Evolutionary conservation across 2,113 vertebrate species (phyloP).

Genomic region (Paramormyrops kingsleyae): DNA sequence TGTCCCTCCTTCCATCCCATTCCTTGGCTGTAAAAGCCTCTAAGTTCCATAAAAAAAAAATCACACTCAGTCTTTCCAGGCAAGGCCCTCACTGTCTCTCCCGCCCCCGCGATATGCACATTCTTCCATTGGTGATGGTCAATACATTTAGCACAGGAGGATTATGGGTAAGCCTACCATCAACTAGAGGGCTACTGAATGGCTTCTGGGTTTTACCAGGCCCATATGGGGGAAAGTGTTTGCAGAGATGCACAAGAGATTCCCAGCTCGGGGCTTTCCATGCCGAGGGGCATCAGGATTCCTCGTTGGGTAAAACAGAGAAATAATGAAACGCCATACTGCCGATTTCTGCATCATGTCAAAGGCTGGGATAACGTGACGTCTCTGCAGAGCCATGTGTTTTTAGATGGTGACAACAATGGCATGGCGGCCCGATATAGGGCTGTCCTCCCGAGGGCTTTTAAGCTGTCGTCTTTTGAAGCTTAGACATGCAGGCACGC

Average conservation of each 20-base stretch:
- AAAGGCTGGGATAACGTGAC: not conserved
- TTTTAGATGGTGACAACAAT: not conserved
- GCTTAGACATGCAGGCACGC: not conserved
- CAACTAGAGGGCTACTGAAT: not conserved
- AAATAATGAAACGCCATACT: not conserved
- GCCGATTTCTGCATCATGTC: not conserved
- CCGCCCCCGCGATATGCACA: not conserved
- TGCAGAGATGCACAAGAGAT: not conserved
- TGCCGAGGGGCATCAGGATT: not conserved
- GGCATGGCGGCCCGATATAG: not conserved
- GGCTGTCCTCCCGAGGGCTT: not conserved
- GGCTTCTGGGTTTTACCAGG: not conserved
- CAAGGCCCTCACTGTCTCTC: not conserved
- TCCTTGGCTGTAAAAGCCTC: not conserved
- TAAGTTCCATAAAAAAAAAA: not conserved
- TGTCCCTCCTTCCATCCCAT: not conserved
- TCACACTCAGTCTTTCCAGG: not conserved
- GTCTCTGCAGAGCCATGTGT: not conserved
- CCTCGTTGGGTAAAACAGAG: not conserved
- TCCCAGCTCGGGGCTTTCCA: not conserved
- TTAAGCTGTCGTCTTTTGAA: conserved; percentile 16
- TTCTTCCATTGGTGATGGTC: not conserved
- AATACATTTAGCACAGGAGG: not conserved
- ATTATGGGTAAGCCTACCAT: not conserved
- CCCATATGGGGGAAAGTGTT: not conserved